Conservation (phyloP, 2,113 vertebrate genomes). For the Dromas ardeola region DNA sequence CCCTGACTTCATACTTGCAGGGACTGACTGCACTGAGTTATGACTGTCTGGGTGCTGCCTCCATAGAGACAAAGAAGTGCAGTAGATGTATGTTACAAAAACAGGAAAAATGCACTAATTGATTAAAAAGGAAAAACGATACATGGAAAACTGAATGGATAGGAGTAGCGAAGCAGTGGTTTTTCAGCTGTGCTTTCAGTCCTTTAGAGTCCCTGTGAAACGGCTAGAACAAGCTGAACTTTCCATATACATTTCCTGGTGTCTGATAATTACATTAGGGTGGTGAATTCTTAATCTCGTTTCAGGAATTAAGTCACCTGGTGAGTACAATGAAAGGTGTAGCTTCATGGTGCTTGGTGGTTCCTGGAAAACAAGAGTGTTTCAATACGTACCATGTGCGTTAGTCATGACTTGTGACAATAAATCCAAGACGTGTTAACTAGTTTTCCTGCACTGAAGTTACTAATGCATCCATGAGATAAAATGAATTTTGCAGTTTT, state of each 20-base stretch:
- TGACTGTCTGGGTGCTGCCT: not conserved
- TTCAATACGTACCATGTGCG: conserved; percentile 5
- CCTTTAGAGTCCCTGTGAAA: not conserved
- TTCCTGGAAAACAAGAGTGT: conserved; percentile 61
- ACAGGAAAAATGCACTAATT: not conserved
- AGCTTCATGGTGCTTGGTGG: conserved; percentile 34
- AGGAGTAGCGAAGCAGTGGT: not conserved
- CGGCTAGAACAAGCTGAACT: not conserved
- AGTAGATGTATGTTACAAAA: not conserved
- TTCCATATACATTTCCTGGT: conserved; percentile 37
- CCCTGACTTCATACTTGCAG: not conserved
- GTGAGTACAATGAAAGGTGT: conserved; percentile 67
- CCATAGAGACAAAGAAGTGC: not conserved
- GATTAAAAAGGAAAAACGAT: not conserved
- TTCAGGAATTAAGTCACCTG: conserved; percentile 65
- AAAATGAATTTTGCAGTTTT: conserved; percentile 18
- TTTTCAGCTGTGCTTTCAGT: not conserved
- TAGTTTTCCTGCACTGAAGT: conserved; percentile 19
- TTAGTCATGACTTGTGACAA: conserved; percentile 40
- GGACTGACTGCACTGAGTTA: not conserved
- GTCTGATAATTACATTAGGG: conserved; percentile 45
- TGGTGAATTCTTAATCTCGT: conserved; percentile 64
- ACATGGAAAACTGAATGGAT: not conserved
- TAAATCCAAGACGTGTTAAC: not conserved
- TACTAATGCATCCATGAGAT: conserved; percentile 24